A percentile compares a stretch with the other conserved stretches of the same genome.
Evolutionary conservation across 2,888 invertebrate genomes (phyloP).

Genomic region (Dichetophora obliterata): DNA sequence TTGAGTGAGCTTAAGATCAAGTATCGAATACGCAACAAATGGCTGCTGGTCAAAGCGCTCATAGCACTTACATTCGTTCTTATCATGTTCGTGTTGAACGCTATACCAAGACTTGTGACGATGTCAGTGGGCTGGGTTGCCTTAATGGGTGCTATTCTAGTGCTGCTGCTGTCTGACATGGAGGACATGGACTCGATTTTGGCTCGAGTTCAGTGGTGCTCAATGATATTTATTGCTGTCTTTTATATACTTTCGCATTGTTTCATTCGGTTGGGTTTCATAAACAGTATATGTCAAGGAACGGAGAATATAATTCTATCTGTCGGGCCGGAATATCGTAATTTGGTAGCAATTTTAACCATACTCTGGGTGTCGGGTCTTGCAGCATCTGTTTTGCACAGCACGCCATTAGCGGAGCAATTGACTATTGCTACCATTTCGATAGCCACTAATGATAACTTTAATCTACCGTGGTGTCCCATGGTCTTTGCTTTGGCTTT

Average conservation of each 20-base stretch:
- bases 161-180: slow-evolving; percentile 44
- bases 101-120: slow-evolving; percentile 5
- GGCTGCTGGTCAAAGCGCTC: slow-evolving; percentile 38
- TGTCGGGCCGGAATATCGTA: slow-evolving; percentile 74
- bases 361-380: slow-evolving; percentile 85
- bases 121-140: slow-evolving; percentile 49
- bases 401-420: slow-evolving; percentile 89
- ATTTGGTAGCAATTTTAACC: slow-evolving; percentile 80
- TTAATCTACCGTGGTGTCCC: slow-evolving; percentile 81
- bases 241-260: slow-evolving; percentile 42
- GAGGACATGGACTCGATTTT: slow-evolving; percentile 49
- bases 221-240: slow-evolving; percentile 47
- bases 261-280: slow-evolving; percentile 42
- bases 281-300: slow-evolving; percentile 71
- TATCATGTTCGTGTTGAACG: slow-evolving; percentile 32
- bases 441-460: slow-evolving; percentile 73
- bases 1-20: slow-evolving; percentile 37
- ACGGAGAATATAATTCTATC: slow-evolving; percentile 76
- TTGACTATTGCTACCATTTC: slow-evolving; percentile 84
- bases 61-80: slow-evolving; percentile 36
- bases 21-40: slow-evolving; percentile 43
- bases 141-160: slow-evolving; percentile 44
- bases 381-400: slow-evolving; percentile 88
- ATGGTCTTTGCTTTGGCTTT: slow-evolving; percentile 88
- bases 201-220: slow-evolving; percentile 49